Conservation (phyloP, 2,888 invertebrate species). For the Ophioninae sp. region DNA sequence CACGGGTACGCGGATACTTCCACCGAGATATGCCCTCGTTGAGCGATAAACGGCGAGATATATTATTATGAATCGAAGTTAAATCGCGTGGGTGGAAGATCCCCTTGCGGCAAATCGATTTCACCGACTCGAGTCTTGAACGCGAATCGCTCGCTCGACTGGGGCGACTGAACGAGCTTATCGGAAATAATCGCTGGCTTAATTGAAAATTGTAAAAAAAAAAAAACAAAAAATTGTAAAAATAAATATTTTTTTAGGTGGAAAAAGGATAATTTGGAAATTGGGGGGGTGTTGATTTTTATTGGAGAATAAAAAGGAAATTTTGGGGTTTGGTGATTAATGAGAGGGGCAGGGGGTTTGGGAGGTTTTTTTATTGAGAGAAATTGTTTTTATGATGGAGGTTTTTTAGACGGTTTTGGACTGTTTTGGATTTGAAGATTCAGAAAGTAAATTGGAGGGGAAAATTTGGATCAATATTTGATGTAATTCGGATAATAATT, state of each 20-base stretch:
- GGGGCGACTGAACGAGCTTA: constrained; percentile 9
- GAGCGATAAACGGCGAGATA: constrained; percentile 54
- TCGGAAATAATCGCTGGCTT: background rate
- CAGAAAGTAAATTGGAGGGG: background rate
- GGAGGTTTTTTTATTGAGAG: background rate
- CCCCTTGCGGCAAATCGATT: constrained; percentile 53
- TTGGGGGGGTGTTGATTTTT: no score
- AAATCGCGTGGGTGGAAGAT: constrained; percentile 48
- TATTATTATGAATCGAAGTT: constrained; percentile 48
- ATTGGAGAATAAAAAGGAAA: no score
- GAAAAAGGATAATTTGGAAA: no score
- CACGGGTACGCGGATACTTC: constrained; percentile 11
- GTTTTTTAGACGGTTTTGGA: background rate
- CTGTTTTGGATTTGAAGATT: background rate
- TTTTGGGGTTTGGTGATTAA: no score
- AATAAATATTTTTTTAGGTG: no score
- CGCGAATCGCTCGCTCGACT: background rate
- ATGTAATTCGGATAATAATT: no score
- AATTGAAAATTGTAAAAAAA: constrained; percentile 28
- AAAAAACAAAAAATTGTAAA: background rate
- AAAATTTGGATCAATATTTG: background rate
- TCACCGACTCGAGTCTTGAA: constrained; percentile 34
- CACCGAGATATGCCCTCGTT: constrained; percentile 42
- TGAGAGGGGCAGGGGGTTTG: background rate
- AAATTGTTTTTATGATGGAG: background rate